Percentiles rank a stretch among this genome's conserved stretches.
phyloP scores from a whole-genome alignment of 2,888 invertebrate species.

The Tridacna gigas region DNA sequence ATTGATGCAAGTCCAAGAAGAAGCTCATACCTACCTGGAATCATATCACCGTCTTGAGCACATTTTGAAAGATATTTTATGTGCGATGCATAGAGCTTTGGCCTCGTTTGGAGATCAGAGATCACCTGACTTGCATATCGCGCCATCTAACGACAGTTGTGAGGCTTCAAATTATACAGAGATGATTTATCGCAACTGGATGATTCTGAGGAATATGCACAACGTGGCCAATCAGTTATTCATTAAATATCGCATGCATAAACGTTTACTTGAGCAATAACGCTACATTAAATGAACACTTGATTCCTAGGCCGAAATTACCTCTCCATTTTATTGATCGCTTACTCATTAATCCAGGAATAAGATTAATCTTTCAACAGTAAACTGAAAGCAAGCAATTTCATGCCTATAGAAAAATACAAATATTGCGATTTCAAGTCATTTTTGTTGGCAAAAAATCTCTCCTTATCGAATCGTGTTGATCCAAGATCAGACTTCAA shows the following conservation, averaged over 20 bases:
- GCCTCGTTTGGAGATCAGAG: slow-evolving; percentile 18
- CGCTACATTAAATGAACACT: background rate
- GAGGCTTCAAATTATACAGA: background rate
- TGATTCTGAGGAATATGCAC: background rate
- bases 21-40: background rate
- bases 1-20: background rate
- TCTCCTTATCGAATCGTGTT: no score
- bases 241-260: background rate
- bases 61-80: background rate
- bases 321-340: no score
- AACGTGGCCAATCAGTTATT: background rate
- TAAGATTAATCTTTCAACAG: no score
- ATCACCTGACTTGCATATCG: slow-evolving; percentile 4
- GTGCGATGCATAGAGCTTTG: slow-evolving; percentile 2
- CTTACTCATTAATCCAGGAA: no score
- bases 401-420: no score
- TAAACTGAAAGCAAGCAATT: no score
- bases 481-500: no score
- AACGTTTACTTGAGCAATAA: background rate
- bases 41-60: background rate
- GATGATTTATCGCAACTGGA: background rate
- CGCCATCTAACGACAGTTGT: slow-evolving; percentile 14
- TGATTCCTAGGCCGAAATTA: no score
- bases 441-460: no score
- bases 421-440: no score